A percentile compares a stretch with the other conserved stretches of the same genome.
phyloP scores from a whole-genome alignment of 1,140 invertebrate species.

The Tetramorium alpestre region DNA sequence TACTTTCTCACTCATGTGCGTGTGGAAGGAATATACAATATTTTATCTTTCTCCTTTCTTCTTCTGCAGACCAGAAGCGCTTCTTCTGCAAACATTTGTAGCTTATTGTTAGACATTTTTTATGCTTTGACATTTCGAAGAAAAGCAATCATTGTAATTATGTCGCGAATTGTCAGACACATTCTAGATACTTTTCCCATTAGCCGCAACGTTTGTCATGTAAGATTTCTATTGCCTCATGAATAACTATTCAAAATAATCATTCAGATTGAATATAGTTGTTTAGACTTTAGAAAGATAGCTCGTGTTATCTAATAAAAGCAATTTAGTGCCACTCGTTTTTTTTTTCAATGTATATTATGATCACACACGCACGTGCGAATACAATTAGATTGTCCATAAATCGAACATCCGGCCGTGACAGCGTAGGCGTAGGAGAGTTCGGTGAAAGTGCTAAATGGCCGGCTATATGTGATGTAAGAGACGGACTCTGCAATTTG shows the following conservation, averaged over 20 bases:
- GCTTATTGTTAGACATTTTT: not conserved
- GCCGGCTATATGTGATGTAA: constrained; percentile 36
- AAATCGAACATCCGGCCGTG: constrained; percentile 28
- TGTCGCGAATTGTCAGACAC: not conserved
- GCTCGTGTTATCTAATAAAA: not conserved
- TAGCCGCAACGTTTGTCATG: not conserved
- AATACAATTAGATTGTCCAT: constrained; percentile 22
- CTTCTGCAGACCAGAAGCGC: not conserved
- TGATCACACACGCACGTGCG: not conserved
- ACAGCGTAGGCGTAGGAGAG: constrained; percentile 31
- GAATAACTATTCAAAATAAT: not conserved
- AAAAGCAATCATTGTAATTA: not conserved
- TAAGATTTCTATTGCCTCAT: not conserved
- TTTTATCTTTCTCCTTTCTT: not conserved
- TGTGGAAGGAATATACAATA: not conserved
- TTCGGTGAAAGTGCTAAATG: constrained; percentile 53
- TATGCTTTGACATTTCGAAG: not conserved
- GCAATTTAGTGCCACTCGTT: not conserved
- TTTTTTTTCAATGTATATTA: not conserved
- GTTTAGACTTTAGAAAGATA: not conserved
- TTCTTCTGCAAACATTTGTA: not conserved
- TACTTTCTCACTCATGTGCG: not conserved
- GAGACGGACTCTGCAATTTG: constrained; percentile 14
- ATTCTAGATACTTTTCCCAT: not conserved
- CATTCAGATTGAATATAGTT: not conserved